These are phyloP conservation scores for Bombus superbus DNA, from an alignment of 1,140 invertebrate genomes.

Conservation along the genomic window DNA sequence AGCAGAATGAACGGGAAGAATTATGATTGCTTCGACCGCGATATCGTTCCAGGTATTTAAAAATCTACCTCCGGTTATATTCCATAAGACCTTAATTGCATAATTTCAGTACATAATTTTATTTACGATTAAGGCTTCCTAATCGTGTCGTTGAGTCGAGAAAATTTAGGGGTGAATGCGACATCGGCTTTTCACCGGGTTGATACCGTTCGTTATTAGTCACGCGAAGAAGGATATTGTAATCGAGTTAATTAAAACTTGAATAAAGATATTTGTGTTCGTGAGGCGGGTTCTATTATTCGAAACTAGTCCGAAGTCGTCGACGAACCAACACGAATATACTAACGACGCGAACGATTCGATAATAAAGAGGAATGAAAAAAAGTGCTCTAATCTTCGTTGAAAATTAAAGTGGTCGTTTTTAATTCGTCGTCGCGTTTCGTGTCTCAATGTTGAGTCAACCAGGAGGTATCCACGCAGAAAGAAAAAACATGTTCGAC, in stretches of 20 bases:
- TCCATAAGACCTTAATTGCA: constrained; percentile 34
- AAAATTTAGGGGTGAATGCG: constrained; percentile 17
- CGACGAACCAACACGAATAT: not conserved
- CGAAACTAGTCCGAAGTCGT: not conserved
- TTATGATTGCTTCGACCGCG: no score
- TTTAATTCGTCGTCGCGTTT: not conserved
- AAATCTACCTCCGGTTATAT: not conserved
- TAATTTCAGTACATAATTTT: constrained; percentile 30
- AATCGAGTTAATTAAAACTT: constrained; percentile 45
- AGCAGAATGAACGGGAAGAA: not conserved
- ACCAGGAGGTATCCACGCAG: not conserved
- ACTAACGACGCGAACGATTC: not conserved
- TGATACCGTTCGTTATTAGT: not conserved
- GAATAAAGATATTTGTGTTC: constrained; percentile 30
- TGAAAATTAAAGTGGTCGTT: not conserved
- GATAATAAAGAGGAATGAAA: not conserved
- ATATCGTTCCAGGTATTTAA: not conserved
- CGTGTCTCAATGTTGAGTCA: not conserved
- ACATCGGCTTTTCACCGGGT: not conserved
- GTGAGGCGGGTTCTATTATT: not conserved
- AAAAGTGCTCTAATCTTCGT: not conserved
- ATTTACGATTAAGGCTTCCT: not conserved
- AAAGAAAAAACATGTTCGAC: not conserved
- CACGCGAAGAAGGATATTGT: constrained; percentile 1
- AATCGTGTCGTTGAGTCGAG: not conserved